Conservation (phyloP, 2,888 invertebrate species). For the Eutolmus rufibarbis region DNA sequence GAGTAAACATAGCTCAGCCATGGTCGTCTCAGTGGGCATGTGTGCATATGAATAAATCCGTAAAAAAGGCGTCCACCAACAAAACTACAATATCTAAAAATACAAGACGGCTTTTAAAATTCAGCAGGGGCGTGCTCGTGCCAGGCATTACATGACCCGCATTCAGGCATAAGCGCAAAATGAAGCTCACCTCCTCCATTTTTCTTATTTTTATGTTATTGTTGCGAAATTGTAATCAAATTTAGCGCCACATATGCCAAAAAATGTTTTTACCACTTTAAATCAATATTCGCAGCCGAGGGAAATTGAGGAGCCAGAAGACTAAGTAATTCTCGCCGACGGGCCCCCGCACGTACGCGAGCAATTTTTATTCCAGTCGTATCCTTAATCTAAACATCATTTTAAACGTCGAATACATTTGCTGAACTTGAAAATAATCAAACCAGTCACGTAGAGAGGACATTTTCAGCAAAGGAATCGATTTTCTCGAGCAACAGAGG, state of each 20-base stretch:
- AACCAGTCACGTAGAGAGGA: slow-evolving; percentile 30
- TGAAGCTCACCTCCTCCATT: not conserved
- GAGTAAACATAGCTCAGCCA: not conserved
- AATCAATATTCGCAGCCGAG: not conserved
- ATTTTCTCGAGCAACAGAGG: slow-evolving; percentile 23
- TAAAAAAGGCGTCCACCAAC: not conserved
- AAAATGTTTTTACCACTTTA: not conserved
- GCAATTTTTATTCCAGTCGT: slow-evolving; percentile 24
- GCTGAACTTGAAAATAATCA: slow-evolving; percentile 38
- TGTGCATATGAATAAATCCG: not conserved
- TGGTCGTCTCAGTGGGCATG: not conserved
- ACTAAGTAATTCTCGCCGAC: not conserved
- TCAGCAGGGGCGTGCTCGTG: not conserved
- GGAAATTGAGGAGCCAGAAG: not conserved
- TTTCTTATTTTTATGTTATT: slow-evolving; percentile 10
- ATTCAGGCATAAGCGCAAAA: not conserved
- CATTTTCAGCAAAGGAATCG: slow-evolving; percentile 14
- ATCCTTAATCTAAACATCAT: slow-evolving; percentile 38
- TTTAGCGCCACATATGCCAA: not conserved
- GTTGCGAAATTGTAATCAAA: slow-evolving; percentile 14
- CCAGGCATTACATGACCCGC: not conserved
- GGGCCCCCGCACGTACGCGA: not conserved
- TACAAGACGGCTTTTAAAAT: not conserved
- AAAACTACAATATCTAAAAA: not conserved
- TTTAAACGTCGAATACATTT: slow-evolving; percentile 38